phyloP scores from a whole-genome alignment of 92 coral and sea anemone genomes.

The Actinernus sp. region DNA sequence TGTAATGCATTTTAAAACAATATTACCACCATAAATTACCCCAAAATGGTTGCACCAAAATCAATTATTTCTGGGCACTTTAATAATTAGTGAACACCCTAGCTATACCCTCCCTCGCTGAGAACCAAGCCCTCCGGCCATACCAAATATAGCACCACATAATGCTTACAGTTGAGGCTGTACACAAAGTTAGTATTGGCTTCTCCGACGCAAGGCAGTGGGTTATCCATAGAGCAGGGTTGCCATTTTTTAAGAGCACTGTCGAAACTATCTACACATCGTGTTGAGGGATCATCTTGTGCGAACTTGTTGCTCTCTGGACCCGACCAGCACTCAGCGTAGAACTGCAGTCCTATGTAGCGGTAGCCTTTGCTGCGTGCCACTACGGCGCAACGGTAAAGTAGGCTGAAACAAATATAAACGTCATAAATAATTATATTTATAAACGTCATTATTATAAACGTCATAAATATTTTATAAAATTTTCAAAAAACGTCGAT shows the following conservation, averaged over 20 bases:
- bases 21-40: no score
- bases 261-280: conserved; percentile 31
- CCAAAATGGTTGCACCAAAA: no score
- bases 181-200: conserved; percentile 58
- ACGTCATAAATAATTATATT: no score
- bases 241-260: conserved; percentile 16
- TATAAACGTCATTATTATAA: no score
- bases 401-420: conserved; percentile 17
- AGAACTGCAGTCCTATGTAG: conserved; percentile 65
- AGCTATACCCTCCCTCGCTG: no score
- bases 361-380: conserved; percentile 38
- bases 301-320: conserved; percentile 17
- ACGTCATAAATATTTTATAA: no score
- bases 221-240: conserved; percentile 22
- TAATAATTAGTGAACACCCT: no score
- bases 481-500: no score
- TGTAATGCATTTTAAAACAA: no score
- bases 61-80: no score
- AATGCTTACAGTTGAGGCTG: conserved; percentile 38
- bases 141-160: no score
- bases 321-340: conserved; percentile 71
- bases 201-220: conserved; percentile 50
- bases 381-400: conserved; percentile 55
- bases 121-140: no score
- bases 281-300: conserved; percentile 33